Evolutionary conservation across 2,888 invertebrate genomes (phyloP).

Genomic region (Sinohyriopsis cumingii): DNA sequence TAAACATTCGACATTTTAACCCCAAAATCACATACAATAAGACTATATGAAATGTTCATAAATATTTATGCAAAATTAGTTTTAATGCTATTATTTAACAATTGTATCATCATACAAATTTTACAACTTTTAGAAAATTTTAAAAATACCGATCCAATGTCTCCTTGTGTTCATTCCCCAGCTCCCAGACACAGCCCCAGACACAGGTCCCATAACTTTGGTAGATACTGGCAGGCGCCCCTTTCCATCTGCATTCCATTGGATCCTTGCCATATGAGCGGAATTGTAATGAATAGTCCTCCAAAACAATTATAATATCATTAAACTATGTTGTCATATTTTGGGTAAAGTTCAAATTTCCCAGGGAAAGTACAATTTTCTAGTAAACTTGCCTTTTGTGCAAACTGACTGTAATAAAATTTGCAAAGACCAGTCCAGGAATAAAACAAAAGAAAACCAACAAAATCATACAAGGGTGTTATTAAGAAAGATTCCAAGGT

Average conservation of each 20-base stretch:
- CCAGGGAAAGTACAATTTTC: too few species aligned
- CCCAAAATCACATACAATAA: too few species aligned
- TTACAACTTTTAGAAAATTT: not conserved
- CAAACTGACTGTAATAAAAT: too few species aligned
- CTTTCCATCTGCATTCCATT: constrained; percentile 79
- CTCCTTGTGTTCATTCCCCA: constrained; percentile 78
- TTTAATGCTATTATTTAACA: not conserved
- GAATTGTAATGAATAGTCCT: constrained; percentile 72
- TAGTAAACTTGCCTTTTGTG: too few species aligned
- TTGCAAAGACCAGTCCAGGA: too few species aligned
- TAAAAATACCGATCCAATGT: constrained; percentile 81
- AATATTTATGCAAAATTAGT: too few species aligned
- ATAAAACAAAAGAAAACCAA: too few species aligned
- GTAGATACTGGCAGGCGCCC: constrained; percentile 88
- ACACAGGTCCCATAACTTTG: constrained; percentile 75
- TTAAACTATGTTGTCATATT: not conserved
- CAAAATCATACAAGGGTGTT: too few species aligned
- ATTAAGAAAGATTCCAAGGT: too few species aligned
- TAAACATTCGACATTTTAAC: too few species aligned
- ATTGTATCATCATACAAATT: not conserved
- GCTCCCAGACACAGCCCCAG: constrained; percentile 88
- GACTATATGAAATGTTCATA: too few species aligned
- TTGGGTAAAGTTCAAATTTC: too few species aligned
- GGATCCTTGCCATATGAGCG: constrained; percentile 24
- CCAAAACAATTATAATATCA: constrained; percentile 13